Evolutionary conservation across 2,113 vertebrate species (phyloP), one percentile per base, ranked within the genome.

Genomic region (Melanostigma gelatinosum): DNA sequence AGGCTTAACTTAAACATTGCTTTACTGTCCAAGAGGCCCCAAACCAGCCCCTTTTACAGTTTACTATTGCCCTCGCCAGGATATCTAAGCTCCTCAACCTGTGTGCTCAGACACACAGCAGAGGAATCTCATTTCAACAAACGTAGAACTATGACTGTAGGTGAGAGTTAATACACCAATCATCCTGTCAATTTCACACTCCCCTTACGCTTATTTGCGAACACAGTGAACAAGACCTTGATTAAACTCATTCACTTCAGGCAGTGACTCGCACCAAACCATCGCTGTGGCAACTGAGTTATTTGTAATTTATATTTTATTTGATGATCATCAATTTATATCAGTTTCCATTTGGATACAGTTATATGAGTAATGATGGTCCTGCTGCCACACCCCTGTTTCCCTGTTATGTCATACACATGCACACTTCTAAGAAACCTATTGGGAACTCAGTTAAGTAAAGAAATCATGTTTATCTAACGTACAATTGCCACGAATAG

Each of bases 141-240:
- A 66, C 29, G 40, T 55, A 62, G 58, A 82, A 62, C 36, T 6
- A 24, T 67, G 54, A 57, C 60, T 48, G 70, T 4, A 38, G 62
- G 75, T 60, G 66, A 76, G 27, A 75, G 44, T 46, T 68, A 36
- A 85, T 68, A 67, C 46, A 42, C 38, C 70, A 84, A 46, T 82
- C 63, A 50, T 73, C 29, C 36, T 66, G 75, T 72, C n/a, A 67
- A 46, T 72, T 82, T 71, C 57, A 82, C 66, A 64, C 61, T 52
- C 34, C 9, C 78, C 32, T 71, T 65, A 32, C 4, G 29, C 60
- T 72, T 67, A 69, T 50, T 64, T 54, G 52, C 18, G 40, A 67
- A 38, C 71, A 64, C 55, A 76, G 55, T 65, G 36, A 65, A 54
- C 9, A 42, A 55, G 61, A 75, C 46, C n/a, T 24, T 42, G 36